These are phyloP conservation scores for Ruditapes philippinarum DNA, from an alignment of 1,140 invertebrate genomes.

Conservation along the genomic window DNA sequence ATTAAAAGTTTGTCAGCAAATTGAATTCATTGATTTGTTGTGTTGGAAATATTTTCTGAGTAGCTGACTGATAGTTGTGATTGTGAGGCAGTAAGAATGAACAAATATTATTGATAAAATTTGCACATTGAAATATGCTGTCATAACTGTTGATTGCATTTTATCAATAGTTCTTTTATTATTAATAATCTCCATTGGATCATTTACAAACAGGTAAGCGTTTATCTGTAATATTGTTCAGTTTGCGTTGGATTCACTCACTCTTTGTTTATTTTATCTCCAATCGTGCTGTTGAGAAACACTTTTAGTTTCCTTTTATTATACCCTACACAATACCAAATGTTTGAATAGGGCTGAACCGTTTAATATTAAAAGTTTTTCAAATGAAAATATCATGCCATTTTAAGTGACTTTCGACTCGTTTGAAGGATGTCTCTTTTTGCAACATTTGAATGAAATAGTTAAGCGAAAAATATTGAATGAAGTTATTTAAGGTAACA, in stretches of 20 bases:
- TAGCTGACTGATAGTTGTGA: slow-evolving; percentile 49
- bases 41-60: slow-evolving; percentile 31
- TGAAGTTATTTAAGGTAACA: background rate
- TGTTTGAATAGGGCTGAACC: slow-evolving; percentile 7
- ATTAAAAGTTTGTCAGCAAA: slow-evolving; percentile 46
- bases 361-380: background rate
- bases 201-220: slow-evolving; percentile 43
- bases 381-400: slow-evolving; percentile 15
- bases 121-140: slow-evolving; percentile 46
- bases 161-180: slow-evolving; percentile 20
- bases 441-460: background rate
- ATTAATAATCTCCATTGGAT: slow-evolving; percentile 49
- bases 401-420: background rate
- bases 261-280: slow-evolving; percentile 19
- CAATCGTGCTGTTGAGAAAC: slow-evolving; percentile 21
- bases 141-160: slow-evolving; percentile 21
- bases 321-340: background rate
- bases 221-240: slow-evolving; percentile 43
- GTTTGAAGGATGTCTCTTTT: slow-evolving; percentile 4
- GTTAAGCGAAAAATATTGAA: slow-evolving; percentile 4
- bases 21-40: slow-evolving; percentile 65
- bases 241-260: background rate
- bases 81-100: slow-evolving; percentile 7
- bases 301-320: slow-evolving; percentile 29
- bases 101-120: slow-evolving; percentile 47